Evolutionary conservation across 2,797 vertebrate species (phyloP).

Genomic region (Melanogrammus aeglefinus): DNA sequence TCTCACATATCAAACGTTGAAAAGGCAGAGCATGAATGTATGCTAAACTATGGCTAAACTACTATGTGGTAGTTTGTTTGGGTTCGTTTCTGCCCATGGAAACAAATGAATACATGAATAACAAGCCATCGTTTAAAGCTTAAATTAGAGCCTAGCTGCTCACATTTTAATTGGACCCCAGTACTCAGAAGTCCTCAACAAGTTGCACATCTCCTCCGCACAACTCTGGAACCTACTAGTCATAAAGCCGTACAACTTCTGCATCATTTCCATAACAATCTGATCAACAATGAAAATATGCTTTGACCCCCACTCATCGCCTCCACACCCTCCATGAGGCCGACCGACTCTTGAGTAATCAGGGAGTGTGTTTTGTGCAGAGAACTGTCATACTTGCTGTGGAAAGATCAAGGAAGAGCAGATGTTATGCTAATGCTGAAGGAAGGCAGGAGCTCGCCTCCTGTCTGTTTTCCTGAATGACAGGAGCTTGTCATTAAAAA

Average conservation of each 20-base stretch:
- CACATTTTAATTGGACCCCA: neutral
- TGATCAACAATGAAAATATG: too few relatives aligned
- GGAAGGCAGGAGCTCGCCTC: constrained; percentile 12
- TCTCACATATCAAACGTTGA: neutral
- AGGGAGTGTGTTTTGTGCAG: neutral
- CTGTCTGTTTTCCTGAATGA: constrained; percentile 53
- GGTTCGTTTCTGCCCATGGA: neutral
- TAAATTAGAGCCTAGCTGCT: neutral
- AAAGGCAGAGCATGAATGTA: neutral
- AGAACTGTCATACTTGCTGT: neutral
- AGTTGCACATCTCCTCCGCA: neutral
- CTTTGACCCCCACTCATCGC: neutral
- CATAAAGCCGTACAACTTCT: neutral
- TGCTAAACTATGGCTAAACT: neutral
- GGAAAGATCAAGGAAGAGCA: neutral
- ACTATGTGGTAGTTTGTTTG: too few relatives aligned
- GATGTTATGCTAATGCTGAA: constrained; percentile 59
- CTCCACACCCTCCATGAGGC: neutral
- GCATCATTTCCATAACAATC: neutral
- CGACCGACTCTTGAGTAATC: neutral
- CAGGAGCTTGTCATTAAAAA: constrained; percentile 37
- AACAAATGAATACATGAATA: neutral
- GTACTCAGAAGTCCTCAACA: neutral
- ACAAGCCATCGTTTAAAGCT: neutral
- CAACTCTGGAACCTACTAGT: too few relatives aligned